These are phyloP conservation scores for Agriopis leucophaearia DNA, from an alignment of 2,888 invertebrate genomes.

Conservation along the genomic window DNA sequence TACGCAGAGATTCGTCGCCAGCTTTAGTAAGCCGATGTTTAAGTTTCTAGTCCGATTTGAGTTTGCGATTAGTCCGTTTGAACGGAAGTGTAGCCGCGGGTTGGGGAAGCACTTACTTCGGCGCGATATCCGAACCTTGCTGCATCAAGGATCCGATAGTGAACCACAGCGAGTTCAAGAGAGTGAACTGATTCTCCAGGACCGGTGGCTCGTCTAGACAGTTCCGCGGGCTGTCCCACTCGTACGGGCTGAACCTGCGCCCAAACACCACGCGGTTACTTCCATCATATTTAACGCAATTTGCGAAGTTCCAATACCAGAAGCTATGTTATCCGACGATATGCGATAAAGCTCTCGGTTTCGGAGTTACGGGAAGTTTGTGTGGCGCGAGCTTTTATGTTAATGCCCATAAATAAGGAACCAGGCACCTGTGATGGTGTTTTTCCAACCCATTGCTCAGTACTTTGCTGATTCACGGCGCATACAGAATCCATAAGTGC, in stretches of 20 bases:
- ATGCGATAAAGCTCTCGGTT: conserved; percentile 15
- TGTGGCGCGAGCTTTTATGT: conserved; percentile 28
- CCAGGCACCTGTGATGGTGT: conserved; percentile 30
- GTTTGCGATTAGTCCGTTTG: conserved; percentile 37
- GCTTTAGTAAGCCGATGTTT: conserved; percentile 41
- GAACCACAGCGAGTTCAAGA: conserved; percentile 98
- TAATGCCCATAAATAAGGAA: conserved; percentile 34
- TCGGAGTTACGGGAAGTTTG: conserved; percentile 15
- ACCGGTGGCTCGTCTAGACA: conserved; percentile 94
- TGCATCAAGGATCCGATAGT: conserved; percentile 97
- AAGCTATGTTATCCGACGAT: conserved; percentile 21
- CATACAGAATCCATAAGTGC: conserved; percentile 19
- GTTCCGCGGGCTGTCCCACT: conserved; percentile 96
- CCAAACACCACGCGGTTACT: conserved; percentile 71
- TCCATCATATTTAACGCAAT: conserved; percentile 41
- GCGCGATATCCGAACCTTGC: conserved; percentile 96
- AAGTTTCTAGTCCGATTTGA: conserved; percentile 34
- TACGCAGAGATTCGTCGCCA: conserved; percentile 52
- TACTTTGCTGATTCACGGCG: conserved; percentile 21
- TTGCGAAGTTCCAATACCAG: conserved; percentile 41
- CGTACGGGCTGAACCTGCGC: conserved; percentile 95
- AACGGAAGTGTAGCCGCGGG: conserved; percentile 68
- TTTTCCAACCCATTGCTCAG: conserved; percentile 29
- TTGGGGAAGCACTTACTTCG: conserved; percentile 90
- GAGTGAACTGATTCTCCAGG: conserved; percentile 95